These are phyloP conservation scores for Nebria brevicollis DNA, from an alignment of 2,888 invertebrate species.

Conservation along the genomic window DNA sequence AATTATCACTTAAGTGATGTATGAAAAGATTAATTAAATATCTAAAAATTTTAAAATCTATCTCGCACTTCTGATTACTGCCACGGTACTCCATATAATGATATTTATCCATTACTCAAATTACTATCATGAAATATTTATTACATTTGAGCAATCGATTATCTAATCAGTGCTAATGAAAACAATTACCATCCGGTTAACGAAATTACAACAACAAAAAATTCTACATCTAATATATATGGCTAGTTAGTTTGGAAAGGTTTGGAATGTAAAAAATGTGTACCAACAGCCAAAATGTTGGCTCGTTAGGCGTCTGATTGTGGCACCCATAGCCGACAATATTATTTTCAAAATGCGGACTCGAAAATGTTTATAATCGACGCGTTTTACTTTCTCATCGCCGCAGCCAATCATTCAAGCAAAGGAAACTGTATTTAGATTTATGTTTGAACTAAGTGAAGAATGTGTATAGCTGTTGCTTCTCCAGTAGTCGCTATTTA, in stretches of 20 bases:
- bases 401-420: slow-evolving; percentile 28
- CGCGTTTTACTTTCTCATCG: slow-evolving; percentile 26
- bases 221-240: background rate
- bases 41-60: background rate
- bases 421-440: slow-evolving; percentile 17
- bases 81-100: slow-evolving; percentile 18
- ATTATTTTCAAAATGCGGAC: slow-evolving; percentile 29
- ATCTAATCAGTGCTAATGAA: slow-evolving; percentile 35
- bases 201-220: background rate
- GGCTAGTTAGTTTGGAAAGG: background rate
- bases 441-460: slow-evolving; percentile 17
- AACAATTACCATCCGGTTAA: background rate
- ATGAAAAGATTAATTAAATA: no score
- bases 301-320: slow-evolving; percentile 42
- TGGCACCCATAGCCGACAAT: slow-evolving; percentile 17
- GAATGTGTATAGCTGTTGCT: slow-evolving; percentile 22
- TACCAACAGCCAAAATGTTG: slow-evolving; percentile 29
- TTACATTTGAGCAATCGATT: slow-evolving; percentile 38
- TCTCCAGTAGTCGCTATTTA: background rate
- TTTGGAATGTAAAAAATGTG: slow-evolving; percentile 28
- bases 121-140: slow-evolving; percentile 44
- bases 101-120: slow-evolving; percentile 47
- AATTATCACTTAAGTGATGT: no score
- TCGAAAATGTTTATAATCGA: slow-evolving; percentile 25
- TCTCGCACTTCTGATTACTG: background rate